Evolutionary conservation across 2,888 invertebrate species (phyloP), one percentile per base, ranked within the genome.

Genomic region (Callyntrura sp.): DNA sequence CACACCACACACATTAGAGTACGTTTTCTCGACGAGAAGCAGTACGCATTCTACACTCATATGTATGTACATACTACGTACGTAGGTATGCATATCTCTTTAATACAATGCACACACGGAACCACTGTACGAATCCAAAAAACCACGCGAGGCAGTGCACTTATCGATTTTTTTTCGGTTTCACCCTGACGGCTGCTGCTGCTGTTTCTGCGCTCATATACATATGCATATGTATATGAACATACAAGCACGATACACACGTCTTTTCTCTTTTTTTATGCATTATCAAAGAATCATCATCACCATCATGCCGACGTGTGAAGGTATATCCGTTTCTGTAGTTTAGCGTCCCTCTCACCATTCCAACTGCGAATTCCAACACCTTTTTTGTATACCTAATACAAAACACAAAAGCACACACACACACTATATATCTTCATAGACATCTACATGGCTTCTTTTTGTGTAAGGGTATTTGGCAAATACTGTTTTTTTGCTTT

Each of bases 141-240:
- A 70, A 91, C 92, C 91, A 91, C 92, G 92, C 93, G 93, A 93
- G 92, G 92, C 92, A 91, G 91, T 93, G 93, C 93, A 93, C 90
- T 93, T 93, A 92, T 92, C 91, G 92, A 91, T 92, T 92, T 92
- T 92, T 93, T 91, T 91, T 84, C 78, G 55, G 89, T 85, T 91
- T 55, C 90, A 89, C 35, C 92, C 90, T 85, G 90, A 81, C 82
- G 84, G 85, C 73, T 85, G 55, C 51, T 85, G 84, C 83, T 86
- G 82, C 73, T 86, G 73, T 90, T 91, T 76, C 85, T 86, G 79
- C 81, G 70, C 68, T 91, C 73, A 83, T 65, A 23, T n/a, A 65
- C 35, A 73, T 35, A 35, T 35, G 35, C 79, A 51, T 62, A 25
- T 17, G 51, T n/a, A 11, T 76, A 14, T 65, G 28, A 23, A 25